These are phyloP conservation scores for Xenops minutus DNA, from an alignment of 2,797 vertebrate genomes.

Conservation along the genomic window DNA sequence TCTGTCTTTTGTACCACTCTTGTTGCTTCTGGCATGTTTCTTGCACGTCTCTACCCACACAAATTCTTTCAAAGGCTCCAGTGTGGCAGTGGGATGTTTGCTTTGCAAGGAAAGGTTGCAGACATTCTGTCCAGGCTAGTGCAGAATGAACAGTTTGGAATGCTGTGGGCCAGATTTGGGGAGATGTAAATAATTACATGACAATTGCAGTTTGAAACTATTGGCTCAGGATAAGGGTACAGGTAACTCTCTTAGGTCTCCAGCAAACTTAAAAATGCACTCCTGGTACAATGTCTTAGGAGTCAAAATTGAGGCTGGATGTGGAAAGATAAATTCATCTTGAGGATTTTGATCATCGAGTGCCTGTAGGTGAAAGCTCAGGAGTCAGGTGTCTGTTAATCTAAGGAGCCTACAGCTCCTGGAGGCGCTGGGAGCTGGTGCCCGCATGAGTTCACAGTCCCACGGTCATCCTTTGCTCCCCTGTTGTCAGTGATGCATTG, in stretches of 20 bases:
- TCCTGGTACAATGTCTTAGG: background rate
- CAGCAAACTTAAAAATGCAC: background rate
- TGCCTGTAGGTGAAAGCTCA: background rate
- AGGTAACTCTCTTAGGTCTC: background rate
- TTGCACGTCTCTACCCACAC: background rate
- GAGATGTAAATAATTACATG: background rate
- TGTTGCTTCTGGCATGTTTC: background rate
- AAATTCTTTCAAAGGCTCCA: slow-evolving; percentile 18
- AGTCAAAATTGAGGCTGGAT: background rate
- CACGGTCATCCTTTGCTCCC: background rate
- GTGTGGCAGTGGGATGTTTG: background rate
- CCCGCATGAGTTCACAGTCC: background rate
- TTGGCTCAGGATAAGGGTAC: background rate
- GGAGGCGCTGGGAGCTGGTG: background rate
- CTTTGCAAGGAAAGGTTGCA: background rate
- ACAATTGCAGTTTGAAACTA: background rate
- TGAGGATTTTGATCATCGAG: background rate
- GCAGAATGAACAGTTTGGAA: background rate
- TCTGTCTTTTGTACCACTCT: background rate
- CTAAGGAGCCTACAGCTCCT: background rate
- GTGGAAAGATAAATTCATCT: background rate
- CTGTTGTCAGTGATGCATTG: background rate
- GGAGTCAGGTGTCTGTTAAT: background rate
- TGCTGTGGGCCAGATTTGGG: background rate
- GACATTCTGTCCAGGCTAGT: background rate